phyloP scores from a whole-genome alignment of 2,888 invertebrate species.

The Ormyrus pomaceus region DNA sequence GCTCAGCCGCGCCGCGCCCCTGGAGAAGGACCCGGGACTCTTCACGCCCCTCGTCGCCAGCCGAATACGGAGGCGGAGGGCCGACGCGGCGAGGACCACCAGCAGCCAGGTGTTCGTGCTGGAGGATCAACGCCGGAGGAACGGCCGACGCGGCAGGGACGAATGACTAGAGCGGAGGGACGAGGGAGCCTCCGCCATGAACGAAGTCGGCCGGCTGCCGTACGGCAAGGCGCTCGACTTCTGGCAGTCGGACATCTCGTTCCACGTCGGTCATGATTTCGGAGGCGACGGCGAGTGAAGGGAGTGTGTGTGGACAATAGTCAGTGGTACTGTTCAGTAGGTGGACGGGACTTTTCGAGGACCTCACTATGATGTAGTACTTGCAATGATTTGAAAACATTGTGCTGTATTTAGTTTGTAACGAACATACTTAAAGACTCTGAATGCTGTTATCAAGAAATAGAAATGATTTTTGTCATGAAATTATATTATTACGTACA shows the following conservation, averaged over 20 bases:
- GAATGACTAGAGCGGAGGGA: conserved; percentile 47
- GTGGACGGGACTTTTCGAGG: no score
- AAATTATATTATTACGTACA: no score
- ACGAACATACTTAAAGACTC: no score
- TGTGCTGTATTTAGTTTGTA: no score
- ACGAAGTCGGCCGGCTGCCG: conserved; percentile 43
- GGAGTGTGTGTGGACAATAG: no score
- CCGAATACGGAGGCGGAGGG: conserved; percentile 71
- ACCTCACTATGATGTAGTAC: no score
- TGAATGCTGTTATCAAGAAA: no score
- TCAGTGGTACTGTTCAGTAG: no score
- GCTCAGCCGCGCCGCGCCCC: conserved; percentile 68
- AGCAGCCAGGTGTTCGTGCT: conserved; percentile 67
- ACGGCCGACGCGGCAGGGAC: conserved; percentile 35
- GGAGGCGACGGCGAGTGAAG: conserved; percentile 57
- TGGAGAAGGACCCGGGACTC: conserved; percentile 78
- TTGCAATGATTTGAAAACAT: no score
- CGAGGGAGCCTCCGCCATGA: conserved; percentile 54
- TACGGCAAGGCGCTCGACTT: conserved; percentile 46
- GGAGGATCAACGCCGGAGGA: conserved; percentile 51
- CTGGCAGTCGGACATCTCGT: conserved; percentile 42
- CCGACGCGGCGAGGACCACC: conserved; percentile 59
- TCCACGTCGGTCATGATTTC: conserved; percentile 47
- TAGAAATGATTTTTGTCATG: no score
- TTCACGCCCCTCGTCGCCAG: conserved; percentile 79